phyloP scores from a whole-genome alignment of 2,113 vertebrate species.

The Ondatra zibethicus region DNA sequence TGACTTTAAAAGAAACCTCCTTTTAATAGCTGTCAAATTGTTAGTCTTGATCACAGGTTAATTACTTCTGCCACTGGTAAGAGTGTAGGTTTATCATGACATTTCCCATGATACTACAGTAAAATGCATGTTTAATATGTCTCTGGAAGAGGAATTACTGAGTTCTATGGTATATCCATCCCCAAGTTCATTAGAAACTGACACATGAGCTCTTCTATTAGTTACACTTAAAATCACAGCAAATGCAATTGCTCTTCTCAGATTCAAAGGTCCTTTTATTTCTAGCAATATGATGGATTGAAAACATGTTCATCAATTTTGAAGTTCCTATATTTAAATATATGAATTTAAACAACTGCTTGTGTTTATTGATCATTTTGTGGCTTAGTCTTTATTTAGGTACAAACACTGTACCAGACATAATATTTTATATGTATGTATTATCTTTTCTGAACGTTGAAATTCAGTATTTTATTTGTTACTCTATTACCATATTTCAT shows the following conservation, averaged over 20 bases:
- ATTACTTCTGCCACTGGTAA: not conserved
- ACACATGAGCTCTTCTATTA: not conserved
- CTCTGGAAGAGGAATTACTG: not conserved
- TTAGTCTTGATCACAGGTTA: not conserved
- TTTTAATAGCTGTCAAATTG: not conserved
- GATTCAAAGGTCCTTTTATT: not conserved
- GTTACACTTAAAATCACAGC: not conserved
- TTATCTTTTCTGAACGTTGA: not conserved
- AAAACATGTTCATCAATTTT: not conserved
- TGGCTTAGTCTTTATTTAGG: not conserved
- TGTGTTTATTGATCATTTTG: not conserved
- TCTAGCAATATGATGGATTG: not conserved
- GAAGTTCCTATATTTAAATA: not conserved
- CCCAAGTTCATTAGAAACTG: not conserved
- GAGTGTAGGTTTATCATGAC: not conserved
- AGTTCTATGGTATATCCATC: not conserved
- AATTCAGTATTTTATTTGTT: not conserved
- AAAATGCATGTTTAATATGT: not conserved
- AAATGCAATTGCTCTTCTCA: not conserved
- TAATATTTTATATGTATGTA: not conserved
- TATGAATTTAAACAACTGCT: not conserved
- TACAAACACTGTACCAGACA: not conserved
- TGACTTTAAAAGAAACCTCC: not conserved
- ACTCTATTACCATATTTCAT: not conserved
- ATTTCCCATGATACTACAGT: not conserved